Percentiles rank a stretch among this genome's conserved stretches.
These are phyloP conservation scores for Eubucco bourcierii DNA, from an alignment of 2,113 vertebrate species.

Conservation along the genomic window DNA sequence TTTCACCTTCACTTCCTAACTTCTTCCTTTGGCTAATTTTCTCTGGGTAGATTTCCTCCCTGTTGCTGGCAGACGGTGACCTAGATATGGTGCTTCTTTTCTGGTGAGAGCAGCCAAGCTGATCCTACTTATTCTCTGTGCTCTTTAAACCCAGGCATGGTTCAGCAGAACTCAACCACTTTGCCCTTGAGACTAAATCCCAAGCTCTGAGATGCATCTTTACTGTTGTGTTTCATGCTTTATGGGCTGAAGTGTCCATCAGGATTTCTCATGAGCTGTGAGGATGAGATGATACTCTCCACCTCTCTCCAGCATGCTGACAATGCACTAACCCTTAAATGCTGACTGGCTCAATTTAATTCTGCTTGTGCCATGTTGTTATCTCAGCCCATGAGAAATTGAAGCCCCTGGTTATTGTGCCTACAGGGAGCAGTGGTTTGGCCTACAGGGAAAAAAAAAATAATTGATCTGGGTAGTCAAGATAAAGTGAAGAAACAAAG, in stretches of 20 bases:
- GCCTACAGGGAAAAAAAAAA: not conserved
- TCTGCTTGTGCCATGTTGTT: not conserved
- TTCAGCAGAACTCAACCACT: not conserved
- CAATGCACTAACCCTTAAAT: not conserved
- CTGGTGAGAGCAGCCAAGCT: not conserved
- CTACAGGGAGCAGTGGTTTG: not conserved
- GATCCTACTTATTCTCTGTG: not conserved
- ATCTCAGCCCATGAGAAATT: not conserved
- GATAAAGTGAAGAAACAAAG: not conserved
- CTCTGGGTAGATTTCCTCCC: not conserved
- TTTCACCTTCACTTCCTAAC: not conserved
- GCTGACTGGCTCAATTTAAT: not conserved
- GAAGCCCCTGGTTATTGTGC: not conserved
- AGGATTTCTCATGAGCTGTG: not conserved
- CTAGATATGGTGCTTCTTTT: not conserved
- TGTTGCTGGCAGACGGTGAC: rapidly evolving
- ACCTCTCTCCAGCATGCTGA: not conserved
- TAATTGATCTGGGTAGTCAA: not conserved
- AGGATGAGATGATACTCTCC: not conserved
- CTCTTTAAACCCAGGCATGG: not conserved
- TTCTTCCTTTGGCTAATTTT: not conserved
- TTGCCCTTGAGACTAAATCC: not conserved
- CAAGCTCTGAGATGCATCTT: not conserved
- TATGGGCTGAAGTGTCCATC: not conserved
- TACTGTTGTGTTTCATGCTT: not conserved